Conservation (phyloP, 2,888 invertebrate species). For the Liodrosophila aerea region DNA sequence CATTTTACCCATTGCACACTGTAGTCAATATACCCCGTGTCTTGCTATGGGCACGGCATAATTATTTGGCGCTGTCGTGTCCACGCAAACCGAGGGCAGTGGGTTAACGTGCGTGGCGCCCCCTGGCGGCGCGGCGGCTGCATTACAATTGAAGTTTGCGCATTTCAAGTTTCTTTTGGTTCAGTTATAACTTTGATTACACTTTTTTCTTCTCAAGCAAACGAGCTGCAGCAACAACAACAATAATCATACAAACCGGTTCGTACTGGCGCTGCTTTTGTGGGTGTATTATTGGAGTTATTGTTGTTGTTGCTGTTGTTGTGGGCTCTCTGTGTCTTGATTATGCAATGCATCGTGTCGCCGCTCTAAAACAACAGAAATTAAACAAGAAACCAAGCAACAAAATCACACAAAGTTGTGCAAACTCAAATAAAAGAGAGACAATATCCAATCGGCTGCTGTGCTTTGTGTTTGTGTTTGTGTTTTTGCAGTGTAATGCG, state of each 20-base stretch:
- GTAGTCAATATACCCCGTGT: conserved; percentile 8
- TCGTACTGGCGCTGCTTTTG: conserved; percentile 41
- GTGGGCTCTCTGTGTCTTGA: conserved; percentile 32
- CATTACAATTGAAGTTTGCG: conserved; percentile 54
- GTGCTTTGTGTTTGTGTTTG: conserved; percentile 37
- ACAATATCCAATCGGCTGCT: conserved; percentile 25
- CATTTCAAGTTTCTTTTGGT: conserved; percentile 37
- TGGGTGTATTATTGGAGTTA: conserved; percentile 58
- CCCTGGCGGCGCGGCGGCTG: conserved; percentile 34
- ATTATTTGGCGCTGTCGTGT: conserved; percentile 38
- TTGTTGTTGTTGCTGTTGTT: conserved; percentile 36
- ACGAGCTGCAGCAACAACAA: conserved; percentile 28
- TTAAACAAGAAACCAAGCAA: conserved; percentile 10
- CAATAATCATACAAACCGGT: conserved; percentile 49
- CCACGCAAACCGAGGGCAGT: conserved; percentile 57
- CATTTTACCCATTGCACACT: too few relatives aligned
- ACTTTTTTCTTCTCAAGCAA: conserved; percentile 45
- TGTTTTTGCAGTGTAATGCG: conserved; percentile 40
- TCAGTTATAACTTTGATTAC: conserved; percentile 50
- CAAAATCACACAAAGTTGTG: conserved; percentile 36
- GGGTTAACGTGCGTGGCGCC: conserved; percentile 62
- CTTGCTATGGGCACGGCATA: conserved; percentile 31
- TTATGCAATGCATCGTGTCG: conserved; percentile 68
- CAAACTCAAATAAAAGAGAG: conserved; percentile 28
- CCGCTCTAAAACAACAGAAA: conserved; percentile 50